phyloP scores from a whole-genome alignment of 1,140 invertebrate genomes.

The Philotrypesis tridentata region DNA sequence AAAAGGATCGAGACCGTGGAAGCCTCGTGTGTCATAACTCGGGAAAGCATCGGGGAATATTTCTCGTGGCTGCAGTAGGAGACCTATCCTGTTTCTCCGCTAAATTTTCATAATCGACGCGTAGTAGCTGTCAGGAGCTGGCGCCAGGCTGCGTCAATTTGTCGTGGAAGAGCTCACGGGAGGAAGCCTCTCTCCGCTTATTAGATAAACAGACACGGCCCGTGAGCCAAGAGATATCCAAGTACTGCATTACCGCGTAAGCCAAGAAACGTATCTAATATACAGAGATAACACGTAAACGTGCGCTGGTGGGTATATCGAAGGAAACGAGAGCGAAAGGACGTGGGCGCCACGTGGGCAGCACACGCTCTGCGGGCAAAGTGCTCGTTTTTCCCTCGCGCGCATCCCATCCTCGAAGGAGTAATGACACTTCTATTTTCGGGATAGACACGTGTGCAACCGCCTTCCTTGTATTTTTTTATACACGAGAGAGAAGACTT shows the following conservation, averaged over 20 bases:
- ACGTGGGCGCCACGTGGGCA: conserved; percentile 51
- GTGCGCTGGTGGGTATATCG: too few species aligned
- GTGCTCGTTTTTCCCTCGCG: conserved; percentile 44
- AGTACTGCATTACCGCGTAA: neutral
- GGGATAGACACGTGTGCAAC: conserved; percentile 19
- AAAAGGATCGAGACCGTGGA: too few species aligned
- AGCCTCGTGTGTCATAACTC: neutral
- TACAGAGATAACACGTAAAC: neutral
- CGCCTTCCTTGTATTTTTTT: conserved; percentile 38
- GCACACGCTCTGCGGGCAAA: conserved; percentile 45
- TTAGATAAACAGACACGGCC: neutral
- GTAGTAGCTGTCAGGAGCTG: neutral
- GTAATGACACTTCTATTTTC: conserved; percentile 51
- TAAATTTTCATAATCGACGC: neutral
- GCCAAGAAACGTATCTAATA: neutral
- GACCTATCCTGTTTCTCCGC: neutral
- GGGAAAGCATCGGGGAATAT: neutral
- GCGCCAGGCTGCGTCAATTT: conserved; percentile 18
- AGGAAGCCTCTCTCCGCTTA: neutral
- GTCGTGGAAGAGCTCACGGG: neutral
- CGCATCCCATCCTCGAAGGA: neutral
- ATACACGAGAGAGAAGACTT: conserved; percentile 44
- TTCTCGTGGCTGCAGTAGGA: neutral
- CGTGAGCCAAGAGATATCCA: neutral
- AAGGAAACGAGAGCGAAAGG: conserved; percentile 3